Evolutionary conservation across 2,888 invertebrate genomes (phyloP), one percentile per base, ranked within the genome.

Genomic region (Geotrupes spiniger): DNA sequence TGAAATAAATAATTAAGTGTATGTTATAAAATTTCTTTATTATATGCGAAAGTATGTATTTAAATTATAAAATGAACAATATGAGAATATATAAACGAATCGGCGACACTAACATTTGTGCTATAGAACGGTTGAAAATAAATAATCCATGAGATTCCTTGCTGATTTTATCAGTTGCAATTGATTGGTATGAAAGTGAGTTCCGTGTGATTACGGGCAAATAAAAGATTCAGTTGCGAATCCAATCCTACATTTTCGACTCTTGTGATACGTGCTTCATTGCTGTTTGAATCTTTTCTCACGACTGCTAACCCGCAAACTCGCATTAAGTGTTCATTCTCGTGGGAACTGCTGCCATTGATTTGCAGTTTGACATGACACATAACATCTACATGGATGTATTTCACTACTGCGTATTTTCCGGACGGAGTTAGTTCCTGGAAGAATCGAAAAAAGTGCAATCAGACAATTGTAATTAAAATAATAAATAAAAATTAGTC

Each of bases 171-270:
- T n/a, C 3, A 21, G 3, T 6, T 21, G 25, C 25, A 40, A n/a
- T 43, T n/a, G 8, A 54, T 11, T 1, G 83, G 83, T 66, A 79
- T 75, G 74, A 85, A 84, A 33, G 80, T 78, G 38, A 85, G 76
- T 70, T 82, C 81, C 39, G 82, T 80, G 63, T 83, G 80, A 53
- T 81, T 82, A 68, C 79, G 79, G 1, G 82, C 79, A 68, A 84
- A 84, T 49, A 84, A 70, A 49, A 83, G 70, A 66, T 83, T 83
- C 57, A 85, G 67, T 65, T 84, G 83, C 1, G 85, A 85, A 68
- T 84, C 84, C 58, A 85, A 70, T 54, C 84, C 85, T 42, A 85
- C 81, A 65, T 83, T 82, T 69, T 78, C 83, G 21, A 85, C 78
- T 63, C 79, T 76, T 4, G 81, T 63, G 1, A 85, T 72, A 36